These are phyloP conservation scores for Drosophila formosana DNA, from an alignment of 2,888 invertebrate species.

Conservation along the genomic window DNA sequence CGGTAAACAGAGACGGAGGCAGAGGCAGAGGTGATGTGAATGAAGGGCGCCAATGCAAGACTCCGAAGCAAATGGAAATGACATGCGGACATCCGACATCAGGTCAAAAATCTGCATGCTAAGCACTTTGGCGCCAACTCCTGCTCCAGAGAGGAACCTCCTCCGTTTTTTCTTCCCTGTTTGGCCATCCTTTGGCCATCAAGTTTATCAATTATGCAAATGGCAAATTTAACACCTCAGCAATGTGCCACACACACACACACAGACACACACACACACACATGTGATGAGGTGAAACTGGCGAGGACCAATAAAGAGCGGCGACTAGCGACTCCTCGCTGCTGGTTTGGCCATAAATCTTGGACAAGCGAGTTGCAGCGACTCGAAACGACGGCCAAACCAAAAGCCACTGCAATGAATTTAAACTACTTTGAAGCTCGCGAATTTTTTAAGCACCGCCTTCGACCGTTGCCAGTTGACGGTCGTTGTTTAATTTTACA, in stretches of 20 bases:
- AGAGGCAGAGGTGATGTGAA: conserved; percentile 7
- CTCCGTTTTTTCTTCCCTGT: not conserved
- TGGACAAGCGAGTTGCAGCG: conserved; percentile 33
- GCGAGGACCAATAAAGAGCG: conserved; percentile 13
- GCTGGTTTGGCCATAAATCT: conserved; percentile 66
- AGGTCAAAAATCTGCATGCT: conserved; percentile 76
- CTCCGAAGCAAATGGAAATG: conserved; percentile 57
- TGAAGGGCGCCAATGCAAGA: conserved; percentile 16
- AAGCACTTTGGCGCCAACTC: conserved; percentile 60
- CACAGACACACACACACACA: conserved; percentile 47
- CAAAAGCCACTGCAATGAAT: conserved; percentile 61
- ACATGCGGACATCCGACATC: conserved; percentile 78
- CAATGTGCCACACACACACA: conserved; percentile 54
- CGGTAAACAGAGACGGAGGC: conserved; percentile 50
- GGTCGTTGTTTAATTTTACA: conserved; percentile 65
- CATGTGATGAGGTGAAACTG: not conserved
- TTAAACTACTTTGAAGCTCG: conserved; percentile 65
- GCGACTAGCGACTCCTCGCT: conserved; percentile 11
- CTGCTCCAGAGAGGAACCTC: conserved; percentile 17
- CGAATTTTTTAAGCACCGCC: conserved; percentile 58
- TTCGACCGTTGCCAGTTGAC: not conserved
- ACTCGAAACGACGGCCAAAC: conserved; percentile 16
- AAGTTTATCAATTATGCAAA: conserved; percentile 82
- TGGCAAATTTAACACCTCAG: conserved; percentile 79
- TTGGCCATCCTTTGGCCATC: conserved; percentile 30